Base-by-base conservation (phyloP, 2,797 vertebrate species). In the Lindbergichthys nudifrons region DNA sequence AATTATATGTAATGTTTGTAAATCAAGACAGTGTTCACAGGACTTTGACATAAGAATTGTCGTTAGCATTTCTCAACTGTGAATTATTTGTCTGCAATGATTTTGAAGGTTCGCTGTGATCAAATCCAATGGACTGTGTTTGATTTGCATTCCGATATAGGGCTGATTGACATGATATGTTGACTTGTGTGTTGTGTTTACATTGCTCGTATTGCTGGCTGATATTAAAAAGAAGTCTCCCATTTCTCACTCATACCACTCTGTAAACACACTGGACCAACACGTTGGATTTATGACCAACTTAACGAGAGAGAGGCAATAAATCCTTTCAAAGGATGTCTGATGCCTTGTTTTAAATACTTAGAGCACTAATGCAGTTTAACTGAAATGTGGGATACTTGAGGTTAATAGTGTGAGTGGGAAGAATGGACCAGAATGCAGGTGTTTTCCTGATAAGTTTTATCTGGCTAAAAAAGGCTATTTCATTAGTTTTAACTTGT, bases 301-400 rank as follows among this genome's bases (percentile, higher is more conserved):
- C 81, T 88, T 67, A 77, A 80, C 39, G 74, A 88, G 74, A 81
- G 81, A 74, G 82, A 77, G 81, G 80, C 80, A 91, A 92, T 90
- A 90, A 90, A 92, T 83, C 68, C 86, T 85, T 87, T 79, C 5
- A 87, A 80, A 82, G 72, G 71, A 81, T 0, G 13, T 0, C 0
- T 18, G 42, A 32, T 12, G 66, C 70, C 9, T 39, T 15, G 6
- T 73, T 36, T 18, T 52, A 0, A 21, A 21, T n/a, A 26, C 18
- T 9, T 26, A 1, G 1, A 50, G 10, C 32, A 12, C 3, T 52
- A 3, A 43, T 16, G 23, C 7, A 41, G 5, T 13, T 26, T 26
- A 5, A 5, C 26, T 26, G 4, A 26, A 26, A 26, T 26, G 26
- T 26, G 26, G 4, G 26, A 26, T 26, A 26, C 26, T 26, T 26